These are phyloP conservation scores for Cephus cinctus DNA, from an alignment of 1,140 invertebrate species.

Conservation along the genomic window DNA sequence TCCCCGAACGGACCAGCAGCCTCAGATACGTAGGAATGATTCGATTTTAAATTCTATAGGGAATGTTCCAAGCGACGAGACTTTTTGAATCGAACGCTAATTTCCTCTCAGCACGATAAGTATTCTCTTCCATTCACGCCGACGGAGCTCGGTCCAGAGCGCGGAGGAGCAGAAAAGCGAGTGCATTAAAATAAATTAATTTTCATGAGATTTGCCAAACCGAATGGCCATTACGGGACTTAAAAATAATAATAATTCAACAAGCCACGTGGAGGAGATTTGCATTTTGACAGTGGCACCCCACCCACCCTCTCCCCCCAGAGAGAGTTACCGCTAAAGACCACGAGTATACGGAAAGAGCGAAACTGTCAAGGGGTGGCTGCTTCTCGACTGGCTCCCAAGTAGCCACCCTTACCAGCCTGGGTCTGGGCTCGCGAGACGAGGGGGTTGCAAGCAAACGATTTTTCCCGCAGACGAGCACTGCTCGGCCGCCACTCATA, in stretches of 20 bases:
- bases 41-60: too few relatives aligned
- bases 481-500: constrained; percentile 18
- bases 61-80: too few relatives aligned
- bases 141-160: too few relatives aligned
- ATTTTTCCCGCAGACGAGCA: constrained; percentile 27
- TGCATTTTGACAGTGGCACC: constrained; percentile 35
- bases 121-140: too few relatives aligned
- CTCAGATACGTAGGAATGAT: constrained; percentile 26
- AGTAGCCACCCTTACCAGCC: too few relatives aligned
- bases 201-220: constrained; percentile 47
- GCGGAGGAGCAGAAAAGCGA: too few relatives aligned
- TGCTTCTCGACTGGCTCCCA: too few relatives aligned
- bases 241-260: constrained; percentile 53
- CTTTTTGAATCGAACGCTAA: constrained; percentile 22
- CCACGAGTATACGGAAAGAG: too few relatives aligned
- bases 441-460: constrained; percentile 24
- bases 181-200: constrained; percentile 52
- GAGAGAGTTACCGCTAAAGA: too few relatives aligned
- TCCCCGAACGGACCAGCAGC: constrained; percentile 23
- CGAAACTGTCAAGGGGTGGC: too few relatives aligned
- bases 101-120: too few relatives aligned
- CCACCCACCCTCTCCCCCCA: neutral
- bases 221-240: constrained; percentile 46
- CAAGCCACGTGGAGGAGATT: constrained; percentile 42
- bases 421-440: constrained; percentile 8